Percentiles rank a stretch among this genome's conserved stretches.
phyloP scores from a whole-genome alignment of 2,888 invertebrate species.

The Cosmopolites sordidus region DNA sequence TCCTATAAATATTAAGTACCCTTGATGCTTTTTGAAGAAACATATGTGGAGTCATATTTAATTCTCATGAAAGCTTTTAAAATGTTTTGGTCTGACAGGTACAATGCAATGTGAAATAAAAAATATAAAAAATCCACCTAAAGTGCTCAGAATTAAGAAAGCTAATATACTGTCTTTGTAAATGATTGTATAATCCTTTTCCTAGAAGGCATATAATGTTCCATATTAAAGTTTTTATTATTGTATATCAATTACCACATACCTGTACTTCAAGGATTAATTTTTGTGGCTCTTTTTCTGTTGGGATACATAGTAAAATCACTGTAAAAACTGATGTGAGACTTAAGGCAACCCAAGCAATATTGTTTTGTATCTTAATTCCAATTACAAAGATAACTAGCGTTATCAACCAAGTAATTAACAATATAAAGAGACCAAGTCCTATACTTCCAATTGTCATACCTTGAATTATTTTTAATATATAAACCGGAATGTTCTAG shows the following conservation, averaged over 20 bases:
- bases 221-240: too few species aligned
- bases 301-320: constrained; percentile 58
- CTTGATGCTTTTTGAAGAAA: constrained; percentile 13
- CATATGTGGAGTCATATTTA: constrained; percentile 18
- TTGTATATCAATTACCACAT: constrained; percentile 11
- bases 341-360: constrained; percentile 59
- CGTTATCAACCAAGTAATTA: constrained; percentile 61
- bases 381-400: constrained; percentile 62
- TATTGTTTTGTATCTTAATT: constrained; percentile 59
- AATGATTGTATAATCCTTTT: constrained; percentile 53
- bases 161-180: constrained; percentile 51
- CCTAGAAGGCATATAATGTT: constrained; percentile 45
- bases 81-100: constrained; percentile 47
- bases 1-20: constrained; percentile 11
- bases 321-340: constrained; percentile 56
- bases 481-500: too few species aligned
- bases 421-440: constrained; percentile 62
- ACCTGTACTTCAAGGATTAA: constrained; percentile 25
- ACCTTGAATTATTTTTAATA: constrained; percentile 23
- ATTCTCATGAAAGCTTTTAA: constrained; percentile 43
- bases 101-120: constrained; percentile 52
- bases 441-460: constrained; percentile 52
- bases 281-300: constrained; percentile 32
- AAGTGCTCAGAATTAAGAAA: constrained; percentile 47
- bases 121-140: constrained; percentile 50